Conservation (phyloP, 2,797 vertebrate genomes). For the Acipenser oxyrinchus region DNA sequence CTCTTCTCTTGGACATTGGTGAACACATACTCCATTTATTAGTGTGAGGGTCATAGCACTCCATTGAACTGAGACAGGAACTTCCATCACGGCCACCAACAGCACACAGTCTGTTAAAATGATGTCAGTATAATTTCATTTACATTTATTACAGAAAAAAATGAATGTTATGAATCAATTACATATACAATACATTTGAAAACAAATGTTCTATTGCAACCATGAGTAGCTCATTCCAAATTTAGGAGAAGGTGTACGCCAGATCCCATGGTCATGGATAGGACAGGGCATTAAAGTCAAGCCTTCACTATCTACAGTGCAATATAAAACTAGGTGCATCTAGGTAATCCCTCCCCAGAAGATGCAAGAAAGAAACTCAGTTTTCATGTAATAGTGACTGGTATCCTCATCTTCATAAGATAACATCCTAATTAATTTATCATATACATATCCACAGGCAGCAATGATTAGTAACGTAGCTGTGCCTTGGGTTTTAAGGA, state of each 20-base stretch:
- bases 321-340: no score
- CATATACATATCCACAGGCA: no score
- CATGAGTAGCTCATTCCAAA: no score
- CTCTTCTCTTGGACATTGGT: constrained; percentile 67
- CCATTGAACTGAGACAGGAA: constrained; percentile 65
- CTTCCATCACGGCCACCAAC: constrained; percentile 65
- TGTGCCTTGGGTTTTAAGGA: constrained; percentile 1
- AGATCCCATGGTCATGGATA: neutral
- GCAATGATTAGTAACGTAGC: no score
- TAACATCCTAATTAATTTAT: neutral
- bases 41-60: constrained; percentile 66
- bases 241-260: neutral
- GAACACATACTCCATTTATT: constrained; percentile 69
- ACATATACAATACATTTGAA: neutral
- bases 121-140: constrained; percentile 3
- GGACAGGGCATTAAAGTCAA: no score
- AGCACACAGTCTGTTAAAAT: constrained; percentile 51
- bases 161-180: neutral
- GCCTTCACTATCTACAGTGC: no score
- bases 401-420: constrained; percentile 4
- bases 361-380: no score
- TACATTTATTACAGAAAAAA: neutral
- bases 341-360: no score
- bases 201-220: neutral
- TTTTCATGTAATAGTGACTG: no score